These are phyloP conservation scores for Zelostemma sp. DNA, from an alignment of 1,140 invertebrate genomes.

Conservation along the genomic window DNA sequence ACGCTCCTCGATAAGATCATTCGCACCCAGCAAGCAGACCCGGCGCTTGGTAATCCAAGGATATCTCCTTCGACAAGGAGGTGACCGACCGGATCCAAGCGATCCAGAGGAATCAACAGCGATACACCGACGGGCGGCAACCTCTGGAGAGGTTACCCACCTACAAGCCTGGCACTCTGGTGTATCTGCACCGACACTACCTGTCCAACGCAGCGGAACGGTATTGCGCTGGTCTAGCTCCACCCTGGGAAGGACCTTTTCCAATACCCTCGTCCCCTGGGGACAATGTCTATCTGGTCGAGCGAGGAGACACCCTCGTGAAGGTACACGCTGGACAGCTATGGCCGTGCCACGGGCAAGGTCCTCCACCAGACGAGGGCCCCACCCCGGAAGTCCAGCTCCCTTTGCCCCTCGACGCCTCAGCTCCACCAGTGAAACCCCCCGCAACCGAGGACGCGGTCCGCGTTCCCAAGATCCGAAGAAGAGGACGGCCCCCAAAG, in stretches of 20 bases:
- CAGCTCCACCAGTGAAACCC: too few species aligned
- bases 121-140: neutral
- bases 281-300: neutral
- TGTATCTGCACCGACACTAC: slow-evolving; percentile 6
- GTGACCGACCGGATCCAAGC: neutral
- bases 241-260: slow-evolving; percentile 15
- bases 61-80: too few species aligned
- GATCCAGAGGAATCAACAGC: neutral
- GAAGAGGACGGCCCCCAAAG: too few species aligned
- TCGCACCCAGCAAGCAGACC: slow-evolving; percentile 11
- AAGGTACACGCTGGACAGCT: neutral
- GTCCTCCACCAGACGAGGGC: too few species aligned
- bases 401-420: too few species aligned
- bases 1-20: slow-evolving; percentile 6
- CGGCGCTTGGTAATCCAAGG: slow-evolving; percentile 16
- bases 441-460: too few species aligned
- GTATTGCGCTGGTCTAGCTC: slow-evolving; percentile 18
- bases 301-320: neutral
- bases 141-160: neutral
- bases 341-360: too few species aligned
- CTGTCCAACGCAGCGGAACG: slow-evolving; percentile 19
- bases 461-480: too few species aligned
- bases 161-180: slow-evolving; percentile 11
- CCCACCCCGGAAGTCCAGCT: too few species aligned
- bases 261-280: neutral